Evolutionary conservation across 1,140 invertebrate genomes (phyloP).

Genomic region (Zaprionus capensis): DNA sequence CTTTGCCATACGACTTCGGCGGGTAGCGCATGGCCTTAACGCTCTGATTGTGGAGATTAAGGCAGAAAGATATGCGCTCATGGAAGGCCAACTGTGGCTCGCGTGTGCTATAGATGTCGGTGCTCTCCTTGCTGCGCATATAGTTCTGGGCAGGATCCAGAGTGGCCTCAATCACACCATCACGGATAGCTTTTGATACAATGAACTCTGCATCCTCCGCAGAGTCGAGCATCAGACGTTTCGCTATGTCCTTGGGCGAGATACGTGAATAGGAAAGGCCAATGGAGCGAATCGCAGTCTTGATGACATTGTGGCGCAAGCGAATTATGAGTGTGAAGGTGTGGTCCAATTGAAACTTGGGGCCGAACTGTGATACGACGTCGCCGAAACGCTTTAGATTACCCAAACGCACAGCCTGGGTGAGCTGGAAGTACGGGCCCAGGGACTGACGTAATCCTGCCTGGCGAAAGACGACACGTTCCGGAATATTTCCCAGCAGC

Average conservation of each 20-base stretch:
- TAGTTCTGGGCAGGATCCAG: slow-evolving; percentile 97
- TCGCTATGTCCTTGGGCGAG: slow-evolving; percentile 96
- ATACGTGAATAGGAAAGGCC: slow-evolving; percentile 98
- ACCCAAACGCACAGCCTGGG: slow-evolving; percentile 97
- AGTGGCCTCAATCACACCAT: slow-evolving; percentile 99
- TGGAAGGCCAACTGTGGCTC: slow-evolving; percentile 99
- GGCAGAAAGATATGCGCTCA: slow-evolving; percentile 98
- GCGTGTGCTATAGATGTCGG: slow-evolving; percentile 98
- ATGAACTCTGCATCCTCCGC: slow-evolving; percentile 99
- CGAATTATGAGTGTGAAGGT: slow-evolving; percentile 97
- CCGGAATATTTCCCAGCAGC: slow-evolving; percentile 98
- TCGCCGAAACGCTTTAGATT: slow-evolving; percentile 97
- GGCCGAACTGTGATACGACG: slow-evolving; percentile 95
- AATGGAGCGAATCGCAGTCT: slow-evolving; percentile 98
- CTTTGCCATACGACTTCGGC: slow-evolving; percentile 99
- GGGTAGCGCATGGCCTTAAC: slow-evolving; percentile 99
- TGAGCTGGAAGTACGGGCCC: slow-evolving; percentile 98
- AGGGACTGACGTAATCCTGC: slow-evolving; percentile 93
- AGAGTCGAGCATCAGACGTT: slow-evolving; percentile 96
- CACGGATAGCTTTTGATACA: slow-evolving; percentile 99
- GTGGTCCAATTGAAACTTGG: slow-evolving; percentile 94
- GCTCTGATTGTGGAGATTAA: slow-evolving; percentile 99
- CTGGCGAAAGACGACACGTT: slow-evolving; percentile 94
- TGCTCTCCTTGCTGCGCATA: slow-evolving; percentile 98
- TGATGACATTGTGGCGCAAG: slow-evolving; percentile 99